Evolutionary conservation across 2,113 vertebrate species (phyloP), one percentile per base, ranked within the genome.

Genomic region (Chunga burmeisteri): DNA sequence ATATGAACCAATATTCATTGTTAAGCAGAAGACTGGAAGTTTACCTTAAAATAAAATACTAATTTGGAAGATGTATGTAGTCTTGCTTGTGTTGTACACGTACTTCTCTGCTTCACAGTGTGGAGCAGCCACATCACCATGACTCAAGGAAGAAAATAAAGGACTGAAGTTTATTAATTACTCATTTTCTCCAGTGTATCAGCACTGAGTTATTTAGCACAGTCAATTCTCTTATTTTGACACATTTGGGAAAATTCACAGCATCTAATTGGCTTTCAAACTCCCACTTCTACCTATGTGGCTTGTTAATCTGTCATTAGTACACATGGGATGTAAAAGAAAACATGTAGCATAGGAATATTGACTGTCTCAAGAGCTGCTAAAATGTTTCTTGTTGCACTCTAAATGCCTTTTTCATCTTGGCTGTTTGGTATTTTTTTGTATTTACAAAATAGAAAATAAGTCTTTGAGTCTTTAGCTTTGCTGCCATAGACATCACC

Each of bases 151-250:
- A 88, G 66, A 42, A 85, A 95, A 88, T 40, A 95, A 93, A 96
- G 73, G 86, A 81, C 17, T 2, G 25, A 92, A 40, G 70, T 95
- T 85, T 97, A 94, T 95, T 96, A 90, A 96, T 89, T 80, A 70
- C 47, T 98, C 77, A 68, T 93, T 96, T 97, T 97, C 90, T 97
- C 81, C 70, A 94, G 66, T 93, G 50, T 59, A 87, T 81, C 75
- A 88, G 71, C 74, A 84, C 66, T 89, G 78, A 92, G 94, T 97
- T 97, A 95, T 95, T 98, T 97, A 97, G 91, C 91, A 90, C 42
- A 97, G 88, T 36, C 74, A 87, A 81, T 95, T 97, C 71, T 95
- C 90, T 96, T 98, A 96, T 97, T 98, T 97, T 98, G 97, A 98
- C 94, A 97, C 21, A 0, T 97, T 94, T 94, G 61, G 72, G 81